A percentile compares a stretch with the other conserved stretches of the same genome.
Evolutionary conservation across 2,797 vertebrate species (phyloP).

Genomic region (Peromyscus nudipes): DNA sequence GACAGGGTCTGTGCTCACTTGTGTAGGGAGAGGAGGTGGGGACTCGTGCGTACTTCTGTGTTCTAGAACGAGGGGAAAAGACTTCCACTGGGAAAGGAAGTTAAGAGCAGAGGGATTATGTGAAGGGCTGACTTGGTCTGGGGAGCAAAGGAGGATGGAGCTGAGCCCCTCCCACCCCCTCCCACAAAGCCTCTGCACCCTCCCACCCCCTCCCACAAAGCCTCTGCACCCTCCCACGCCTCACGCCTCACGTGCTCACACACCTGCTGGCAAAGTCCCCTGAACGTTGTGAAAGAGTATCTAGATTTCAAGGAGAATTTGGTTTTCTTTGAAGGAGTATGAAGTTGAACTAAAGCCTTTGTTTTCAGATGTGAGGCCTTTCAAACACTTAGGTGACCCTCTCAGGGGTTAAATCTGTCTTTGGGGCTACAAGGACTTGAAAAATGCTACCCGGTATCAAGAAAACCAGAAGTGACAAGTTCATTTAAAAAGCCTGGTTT

Average conservation of each 20-base stretch:
- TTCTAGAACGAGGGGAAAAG: neutral
- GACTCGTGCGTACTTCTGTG: neutral
- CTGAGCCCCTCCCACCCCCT: slow-evolving; percentile 6
- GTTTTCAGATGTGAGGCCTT: slow-evolving; percentile 80
- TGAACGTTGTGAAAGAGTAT: slow-evolving; percentile 77
- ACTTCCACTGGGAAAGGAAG: neutral
- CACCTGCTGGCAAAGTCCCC: slow-evolving; percentile 63
- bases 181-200: too few species aligned
- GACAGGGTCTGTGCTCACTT: neutral
- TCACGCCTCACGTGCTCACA: neutral
- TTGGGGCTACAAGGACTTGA: slow-evolving; percentile 77
- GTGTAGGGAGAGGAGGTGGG: accelerated
- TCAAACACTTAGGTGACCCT: slow-evolving; percentile 75
- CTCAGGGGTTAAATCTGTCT: slow-evolving; percentile 88
- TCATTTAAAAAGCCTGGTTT: slow-evolving; percentile 92
- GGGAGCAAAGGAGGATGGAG: neutral
- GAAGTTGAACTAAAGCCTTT: slow-evolving; percentile 79
- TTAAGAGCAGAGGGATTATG: neutral
- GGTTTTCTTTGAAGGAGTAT: slow-evolving; percentile 75
- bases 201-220: neutral
- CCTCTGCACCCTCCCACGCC: too few species aligned
- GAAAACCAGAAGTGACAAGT: slow-evolving; percentile 94
- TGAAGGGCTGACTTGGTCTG: neutral
- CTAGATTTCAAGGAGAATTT: slow-evolving; percentile 77
- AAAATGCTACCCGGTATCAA: slow-evolving; percentile 88